These are phyloP conservation scores for Gymnopithys bicolor DNA, from an alignment of 2,797 vertebrate species.

Conservation along the genomic window DNA sequence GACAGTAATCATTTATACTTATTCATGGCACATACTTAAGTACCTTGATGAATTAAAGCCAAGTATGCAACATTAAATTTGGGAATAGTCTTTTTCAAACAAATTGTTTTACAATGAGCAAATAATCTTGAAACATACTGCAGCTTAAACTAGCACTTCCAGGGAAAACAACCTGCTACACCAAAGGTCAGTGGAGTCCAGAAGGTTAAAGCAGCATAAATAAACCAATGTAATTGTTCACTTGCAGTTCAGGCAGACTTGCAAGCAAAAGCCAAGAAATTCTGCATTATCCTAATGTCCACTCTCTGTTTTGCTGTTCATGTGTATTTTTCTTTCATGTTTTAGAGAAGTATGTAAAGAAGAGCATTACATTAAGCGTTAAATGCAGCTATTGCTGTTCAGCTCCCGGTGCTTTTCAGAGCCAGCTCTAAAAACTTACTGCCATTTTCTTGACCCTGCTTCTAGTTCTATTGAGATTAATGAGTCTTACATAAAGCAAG, in stretches of 20 bases:
- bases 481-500: not conserved
- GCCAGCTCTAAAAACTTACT: not conserved
- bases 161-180: not conserved
- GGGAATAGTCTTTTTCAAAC: not conserved
- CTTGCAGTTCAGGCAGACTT: not conserved
- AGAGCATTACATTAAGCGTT: not conserved
- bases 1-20: not conserved
- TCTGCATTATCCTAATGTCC: not conserved
- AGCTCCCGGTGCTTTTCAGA: not conserved
- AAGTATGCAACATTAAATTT: not conserved
- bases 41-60: constrained; percentile 4
- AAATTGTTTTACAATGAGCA: not conserved
- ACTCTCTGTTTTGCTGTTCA: not conserved
- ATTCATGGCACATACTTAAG: not conserved
- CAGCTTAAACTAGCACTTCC: not conserved
- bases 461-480: not conserved
- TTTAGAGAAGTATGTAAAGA: not conserved
- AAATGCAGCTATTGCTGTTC: not conserved
- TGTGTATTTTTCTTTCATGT: not conserved
- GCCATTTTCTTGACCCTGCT: not conserved
- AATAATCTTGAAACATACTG: not conserved
- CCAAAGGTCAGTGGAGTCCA: accelerated
- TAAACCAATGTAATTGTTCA: not conserved
- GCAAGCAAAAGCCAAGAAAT: not conserved
- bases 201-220: not conserved